phyloP scores from a whole-genome alignment of 2,888 invertebrate species.

The Agrochola lychnidis region DNA sequence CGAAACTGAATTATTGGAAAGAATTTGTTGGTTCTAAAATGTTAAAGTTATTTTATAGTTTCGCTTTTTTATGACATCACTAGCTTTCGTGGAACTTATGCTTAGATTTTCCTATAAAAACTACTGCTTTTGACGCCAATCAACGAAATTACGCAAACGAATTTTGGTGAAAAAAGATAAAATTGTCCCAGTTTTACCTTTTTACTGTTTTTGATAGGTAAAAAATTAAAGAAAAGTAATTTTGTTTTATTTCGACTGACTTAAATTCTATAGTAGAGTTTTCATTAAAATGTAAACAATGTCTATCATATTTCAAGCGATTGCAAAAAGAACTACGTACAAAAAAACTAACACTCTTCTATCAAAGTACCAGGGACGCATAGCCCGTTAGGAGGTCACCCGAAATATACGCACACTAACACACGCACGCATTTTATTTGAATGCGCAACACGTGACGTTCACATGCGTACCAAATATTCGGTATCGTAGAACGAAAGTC shows the following conservation, averaged over 20 bases:
- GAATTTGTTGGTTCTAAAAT: too few relatives aligned
- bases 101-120: not conserved
- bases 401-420: slow-evolving; percentile 53
- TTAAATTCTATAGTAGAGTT: not conserved
- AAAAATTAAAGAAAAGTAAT: not conserved
- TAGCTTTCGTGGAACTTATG: not conserved
- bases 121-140: too few relatives aligned
- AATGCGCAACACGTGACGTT: slow-evolving; percentile 58
- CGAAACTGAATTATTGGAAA: not conserved
- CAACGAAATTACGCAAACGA: not conserved
- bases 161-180: not conserved
- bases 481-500: slow-evolving; percentile 57
- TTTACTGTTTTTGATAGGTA: not conserved
- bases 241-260: not conserved
- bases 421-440: slow-evolving; percentile 54
- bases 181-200: too few relatives aligned
- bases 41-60: not conserved
- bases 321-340: slow-evolving; percentile 29
- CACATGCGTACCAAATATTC: slow-evolving; percentile 46
- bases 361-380: slow-evolving; percentile 58
- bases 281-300: not conserved
- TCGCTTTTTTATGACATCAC: not conserved
- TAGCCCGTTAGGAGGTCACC: slow-evolving; percentile 41
- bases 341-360: slow-evolving; percentile 55
- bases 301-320: not conserved